A percentile compares a stretch with the other conserved stretches of the same genome.
These are phyloP conservation scores for Meloidogyne exigua DNA, from an alignment of 1,140 invertebrate species.

Conservation along the genomic window DNA sequence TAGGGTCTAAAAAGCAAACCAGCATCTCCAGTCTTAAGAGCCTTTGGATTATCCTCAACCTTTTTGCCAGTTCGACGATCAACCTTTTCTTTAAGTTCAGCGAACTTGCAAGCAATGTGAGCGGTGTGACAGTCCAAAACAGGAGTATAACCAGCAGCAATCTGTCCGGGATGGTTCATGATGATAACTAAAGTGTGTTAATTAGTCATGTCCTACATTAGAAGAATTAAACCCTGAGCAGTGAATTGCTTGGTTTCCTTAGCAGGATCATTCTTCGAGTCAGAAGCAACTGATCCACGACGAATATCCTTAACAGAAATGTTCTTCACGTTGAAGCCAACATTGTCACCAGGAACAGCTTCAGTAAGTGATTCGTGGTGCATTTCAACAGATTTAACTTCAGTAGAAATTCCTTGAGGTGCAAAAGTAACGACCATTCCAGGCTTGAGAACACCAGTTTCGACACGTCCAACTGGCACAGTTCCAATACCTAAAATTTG, in stretches of 20 bases:
- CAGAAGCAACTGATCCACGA: constrained; percentile 92
- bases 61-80: constrained; percentile 86
- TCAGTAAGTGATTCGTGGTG: constrained; percentile 79
- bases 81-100: constrained; percentile 87
- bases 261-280: constrained; percentile 92
- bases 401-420: constrained; percentile 87
- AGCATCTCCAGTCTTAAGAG: constrained; percentile 92
- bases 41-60: constrained; percentile 68
- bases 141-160: constrained; percentile 91
- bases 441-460: constrained; percentile 93
- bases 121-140: constrained; percentile 97
- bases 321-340: constrained; percentile 99
- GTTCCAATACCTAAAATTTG: constrained; percentile 84
- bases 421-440: constrained; percentile 97
- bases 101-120: constrained; percentile 67
- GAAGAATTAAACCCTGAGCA: constrained; percentile 72
- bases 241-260: constrained; percentile 86
- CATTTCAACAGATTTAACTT: constrained; percentile 99
- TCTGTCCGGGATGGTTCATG: constrained; percentile 94
- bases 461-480: constrained; percentile 94
- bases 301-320: constrained; percentile 95
- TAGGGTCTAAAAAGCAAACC: constrained; percentile 72
- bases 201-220: not conserved
- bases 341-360: constrained; percentile 88
- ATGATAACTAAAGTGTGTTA: constrained; percentile 74